phyloP scores from a whole-genome alignment of 1,140 invertebrate genomes.

The Zaprionus davidi region DNA sequence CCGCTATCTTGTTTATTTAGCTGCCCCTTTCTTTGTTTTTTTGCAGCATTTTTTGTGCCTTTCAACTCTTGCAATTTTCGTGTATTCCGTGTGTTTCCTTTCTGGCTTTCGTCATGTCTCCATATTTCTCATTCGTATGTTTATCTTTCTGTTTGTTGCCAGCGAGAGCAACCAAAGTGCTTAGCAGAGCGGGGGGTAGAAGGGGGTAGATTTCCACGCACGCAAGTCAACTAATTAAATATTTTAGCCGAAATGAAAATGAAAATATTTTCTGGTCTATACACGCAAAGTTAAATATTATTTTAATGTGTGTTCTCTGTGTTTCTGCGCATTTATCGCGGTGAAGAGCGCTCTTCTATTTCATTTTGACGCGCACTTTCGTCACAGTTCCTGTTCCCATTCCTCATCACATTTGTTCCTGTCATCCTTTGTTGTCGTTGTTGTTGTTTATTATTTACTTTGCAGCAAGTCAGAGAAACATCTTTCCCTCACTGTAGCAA shows the following conservation, averaged over 20 bases:
- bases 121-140: constrained; percentile 59
- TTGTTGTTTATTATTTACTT: constrained; percentile 26
- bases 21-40: neutral
- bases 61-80: constrained; percentile 40
- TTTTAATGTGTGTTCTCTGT: constrained; percentile 17
- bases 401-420: neutral
- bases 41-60: constrained; percentile 19
- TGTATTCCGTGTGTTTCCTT: constrained; percentile 18
- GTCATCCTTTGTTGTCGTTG: constrained; percentile 10
- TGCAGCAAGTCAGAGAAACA: constrained; percentile 25
- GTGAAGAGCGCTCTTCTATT: constrained; percentile 15
- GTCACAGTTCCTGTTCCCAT: constrained; percentile 1
- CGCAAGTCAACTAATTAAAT: constrained; percentile 63
- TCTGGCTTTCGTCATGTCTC: constrained; percentile 29
- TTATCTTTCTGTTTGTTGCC: constrained; percentile 59
- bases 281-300: constrained; percentile 58
- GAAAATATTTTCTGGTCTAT: constrained; percentile 56
- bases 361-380: constrained; percentile 16
- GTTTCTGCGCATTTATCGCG: constrained; percentile 16
- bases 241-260: constrained; percentile 69
- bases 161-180: neutral
- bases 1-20: constrained; percentile 13
- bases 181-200: neutral
- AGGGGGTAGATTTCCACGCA: constrained; percentile 1
- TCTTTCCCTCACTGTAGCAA: constrained; percentile 13